Percentiles rank a stretch among this genome's conserved stretches.
These are phyloP conservation scores for Falco columbarius DNA, from an alignment of 2,797 vertebrate genomes.

Conservation along the genomic window DNA sequence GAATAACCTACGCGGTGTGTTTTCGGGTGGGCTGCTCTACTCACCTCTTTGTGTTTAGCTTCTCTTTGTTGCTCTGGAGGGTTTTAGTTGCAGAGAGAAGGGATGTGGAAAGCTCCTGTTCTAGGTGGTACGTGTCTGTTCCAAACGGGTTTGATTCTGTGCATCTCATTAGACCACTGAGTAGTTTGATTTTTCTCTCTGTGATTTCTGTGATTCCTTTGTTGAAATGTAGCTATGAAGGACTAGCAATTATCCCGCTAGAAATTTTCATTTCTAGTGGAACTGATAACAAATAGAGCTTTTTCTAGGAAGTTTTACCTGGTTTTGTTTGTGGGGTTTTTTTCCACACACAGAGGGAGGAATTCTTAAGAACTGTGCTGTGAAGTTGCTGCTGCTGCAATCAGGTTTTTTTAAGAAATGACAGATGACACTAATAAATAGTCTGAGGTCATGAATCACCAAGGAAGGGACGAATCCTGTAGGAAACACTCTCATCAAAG, in stretches of 20 bases:
- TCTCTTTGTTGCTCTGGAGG: neutral
- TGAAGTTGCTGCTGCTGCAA: neutral
- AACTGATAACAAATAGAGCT: neutral
- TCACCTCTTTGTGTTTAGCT: neutral
- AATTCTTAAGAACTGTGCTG: neutral
- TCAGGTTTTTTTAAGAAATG: neutral
- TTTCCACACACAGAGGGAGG: neutral
- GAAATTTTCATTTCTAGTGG: neutral
- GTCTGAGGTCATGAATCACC: neutral
- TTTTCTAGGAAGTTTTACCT: rapidly evolving
- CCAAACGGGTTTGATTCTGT: neutral
- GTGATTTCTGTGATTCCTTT: neutral
- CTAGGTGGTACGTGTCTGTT: neutral
- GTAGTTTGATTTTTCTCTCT: neutral
- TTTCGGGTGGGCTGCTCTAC: neutral
- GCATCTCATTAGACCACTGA: neutral
- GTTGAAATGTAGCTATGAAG: neutral
- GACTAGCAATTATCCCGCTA: neutral
- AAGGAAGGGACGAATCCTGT: neutral
- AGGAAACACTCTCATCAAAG: neutral
- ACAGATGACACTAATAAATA: neutral
- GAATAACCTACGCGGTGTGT: rapidly evolving
- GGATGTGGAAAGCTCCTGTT: neutral
- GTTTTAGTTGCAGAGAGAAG: neutral
- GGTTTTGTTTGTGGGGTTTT: neutral